Conservation (phyloP, 2,113 vertebrate species). For the Calonectris borealis region DNA sequence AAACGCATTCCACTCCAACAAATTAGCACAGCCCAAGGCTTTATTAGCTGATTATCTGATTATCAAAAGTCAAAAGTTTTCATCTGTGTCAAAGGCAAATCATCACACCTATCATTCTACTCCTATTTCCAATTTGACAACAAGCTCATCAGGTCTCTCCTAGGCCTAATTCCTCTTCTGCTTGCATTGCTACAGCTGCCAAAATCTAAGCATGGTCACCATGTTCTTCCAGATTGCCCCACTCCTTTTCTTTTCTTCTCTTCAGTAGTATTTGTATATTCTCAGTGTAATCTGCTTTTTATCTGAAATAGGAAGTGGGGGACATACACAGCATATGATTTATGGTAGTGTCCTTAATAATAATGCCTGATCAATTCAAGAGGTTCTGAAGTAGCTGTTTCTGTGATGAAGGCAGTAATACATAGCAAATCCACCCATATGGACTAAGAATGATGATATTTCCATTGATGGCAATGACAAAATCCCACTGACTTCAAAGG, state of each 20-base stretch:
- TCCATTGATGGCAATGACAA: neutral
- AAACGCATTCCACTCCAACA: conserved; percentile 53
- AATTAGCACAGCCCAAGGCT: conserved; percentile 46
- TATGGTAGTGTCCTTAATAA: neutral
- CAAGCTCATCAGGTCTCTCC: neutral
- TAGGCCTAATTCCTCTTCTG: neutral
- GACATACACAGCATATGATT: neutral
- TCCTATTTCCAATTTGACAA: conserved; percentile 28
- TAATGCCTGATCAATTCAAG: neutral
- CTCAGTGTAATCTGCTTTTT: neutral
- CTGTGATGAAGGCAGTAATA: conserved; percentile 1
- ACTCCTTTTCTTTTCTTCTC: neutral
- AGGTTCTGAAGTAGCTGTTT: conserved; percentile 14
- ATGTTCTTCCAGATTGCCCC: neutral
- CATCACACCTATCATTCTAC: conserved; percentile 12
- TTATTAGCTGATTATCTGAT: conserved; percentile 55
- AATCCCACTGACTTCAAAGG: conserved; percentile 53
- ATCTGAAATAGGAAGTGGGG: neutral
- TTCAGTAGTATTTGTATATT: neutral
- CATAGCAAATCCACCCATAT: neutral
- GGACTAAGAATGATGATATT: neutral
- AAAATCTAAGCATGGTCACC: neutral
- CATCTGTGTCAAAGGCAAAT: conserved; percentile 49
- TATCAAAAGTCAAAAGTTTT: conserved; percentile 52
- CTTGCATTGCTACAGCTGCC: neutral